phyloP scores from a whole-genome alignment of 2,113 vertebrate genomes.

The Riparia riparia region DNA sequence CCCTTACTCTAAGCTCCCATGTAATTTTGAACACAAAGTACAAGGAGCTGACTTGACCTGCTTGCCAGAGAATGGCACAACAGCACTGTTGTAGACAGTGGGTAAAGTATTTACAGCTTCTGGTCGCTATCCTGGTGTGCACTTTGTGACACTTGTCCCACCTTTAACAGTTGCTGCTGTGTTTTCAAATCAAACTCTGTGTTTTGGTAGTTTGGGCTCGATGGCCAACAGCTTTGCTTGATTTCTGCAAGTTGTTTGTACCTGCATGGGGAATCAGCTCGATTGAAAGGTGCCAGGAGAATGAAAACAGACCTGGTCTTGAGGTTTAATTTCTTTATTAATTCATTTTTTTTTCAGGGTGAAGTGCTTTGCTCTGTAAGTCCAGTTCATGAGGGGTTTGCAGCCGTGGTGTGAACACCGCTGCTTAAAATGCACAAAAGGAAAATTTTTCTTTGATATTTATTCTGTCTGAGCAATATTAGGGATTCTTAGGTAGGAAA shows the following conservation, averaged over 20 bases:
- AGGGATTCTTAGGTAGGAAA: neutral
- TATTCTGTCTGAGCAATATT: neutral
- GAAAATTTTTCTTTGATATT: neutral
- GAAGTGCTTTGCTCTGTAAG: neutral
- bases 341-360: fast-evolving
- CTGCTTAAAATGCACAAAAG: neutral
- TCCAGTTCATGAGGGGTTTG: neutral
- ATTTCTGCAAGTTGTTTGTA: neutral
- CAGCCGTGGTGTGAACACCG: neutral
- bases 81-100: neutral
- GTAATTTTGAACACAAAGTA: neutral
- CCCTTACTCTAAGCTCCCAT: neutral
- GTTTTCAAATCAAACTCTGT: conserved; percentile 14
- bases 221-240: neutral
- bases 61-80: conserved; percentile 9
- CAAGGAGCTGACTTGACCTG: conserved; percentile 13
- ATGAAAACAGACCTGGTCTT: neutral
- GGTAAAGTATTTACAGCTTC: conserved; percentile 26
- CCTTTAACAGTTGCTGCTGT: conserved; percentile 1
- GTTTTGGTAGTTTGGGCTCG: neutral
- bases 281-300: neutral
- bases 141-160: neutral
- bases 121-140: neutral
- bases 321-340: neutral
- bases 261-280: neutral